phyloP scores from a whole-genome alignment of 2,888 invertebrate species.

The Brenthis ino region DNA sequence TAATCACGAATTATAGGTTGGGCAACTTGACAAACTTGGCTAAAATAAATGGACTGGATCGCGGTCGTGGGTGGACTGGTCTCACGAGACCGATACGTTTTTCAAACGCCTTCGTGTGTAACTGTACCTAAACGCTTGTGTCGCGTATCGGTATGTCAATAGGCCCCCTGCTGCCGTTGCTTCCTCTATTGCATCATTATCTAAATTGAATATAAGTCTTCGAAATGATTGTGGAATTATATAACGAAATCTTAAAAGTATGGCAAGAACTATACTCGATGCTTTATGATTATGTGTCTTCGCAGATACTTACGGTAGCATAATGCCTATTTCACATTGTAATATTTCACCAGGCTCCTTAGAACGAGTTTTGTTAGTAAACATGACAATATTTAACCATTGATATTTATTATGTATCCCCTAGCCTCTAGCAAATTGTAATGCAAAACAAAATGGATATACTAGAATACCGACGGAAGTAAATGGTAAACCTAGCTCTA shows the following conservation, averaged over 20 bases:
- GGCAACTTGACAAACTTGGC: slow-evolving; percentile 51
- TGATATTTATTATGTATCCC: too few species aligned
- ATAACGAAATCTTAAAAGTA: background rate
- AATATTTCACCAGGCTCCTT: too few species aligned
- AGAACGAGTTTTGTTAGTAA: too few species aligned
- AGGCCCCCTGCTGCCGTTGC: slow-evolving; percentile 28
- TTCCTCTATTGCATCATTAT: slow-evolving; percentile 25
- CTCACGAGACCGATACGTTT: slow-evolving; percentile 59
- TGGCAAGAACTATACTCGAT: background rate
- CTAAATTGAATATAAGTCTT: slow-evolving; percentile 16
- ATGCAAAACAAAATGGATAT: too few species aligned
- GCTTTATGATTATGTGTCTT: background rate
- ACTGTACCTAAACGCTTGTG: slow-evolving; percentile 60
- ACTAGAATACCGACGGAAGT: too few species aligned
- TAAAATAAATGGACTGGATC: slow-evolving; percentile 47
- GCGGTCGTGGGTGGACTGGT: slow-evolving; percentile 73
- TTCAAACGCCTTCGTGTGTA: slow-evolving; percentile 69
- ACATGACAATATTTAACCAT: too few species aligned
- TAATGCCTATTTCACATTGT: too few species aligned
- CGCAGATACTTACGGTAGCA: too few species aligned
- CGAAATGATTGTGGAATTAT: slow-evolving; percentile 12
- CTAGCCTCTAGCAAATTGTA: too few species aligned
- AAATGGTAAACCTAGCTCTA: too few species aligned
- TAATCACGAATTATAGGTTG: slow-evolving; percentile 41
- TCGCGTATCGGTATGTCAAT: slow-evolving; percentile 32